phyloP scores from a whole-genome alignment of 2,888 invertebrate species.

The Amiota minor region DNA sequence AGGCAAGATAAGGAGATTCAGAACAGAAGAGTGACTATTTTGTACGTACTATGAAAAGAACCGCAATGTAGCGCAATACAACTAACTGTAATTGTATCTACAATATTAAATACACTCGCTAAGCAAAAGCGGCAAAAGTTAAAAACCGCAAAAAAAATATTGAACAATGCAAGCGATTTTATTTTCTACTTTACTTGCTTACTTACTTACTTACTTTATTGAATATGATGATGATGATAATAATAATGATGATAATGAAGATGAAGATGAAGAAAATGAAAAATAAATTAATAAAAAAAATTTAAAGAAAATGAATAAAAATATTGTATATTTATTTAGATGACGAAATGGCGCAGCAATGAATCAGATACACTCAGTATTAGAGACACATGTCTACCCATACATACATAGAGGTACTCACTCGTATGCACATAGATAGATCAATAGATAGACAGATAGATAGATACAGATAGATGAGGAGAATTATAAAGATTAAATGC shows the following conservation, averaged over 20 bases:
- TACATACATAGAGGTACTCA: slow-evolving; percentile 36
- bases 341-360: slow-evolving; percentile 34
- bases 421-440: not conserved
- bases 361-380: slow-evolving; percentile 19
- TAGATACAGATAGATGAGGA: slow-evolving; percentile 40
- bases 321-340: slow-evolving; percentile 25
- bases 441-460: not conserved
- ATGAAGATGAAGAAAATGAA: not conserved
- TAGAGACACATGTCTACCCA: too few relatives aligned
- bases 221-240: slow-evolving; percentile 27
- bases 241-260: slow-evolving; percentile 30
- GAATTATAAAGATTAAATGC: slow-evolving; percentile 47
- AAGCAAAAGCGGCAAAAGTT: slow-evolving; percentile 46
- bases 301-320: too few relatives aligned
- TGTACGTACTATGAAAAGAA: too few relatives aligned
- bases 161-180: not conserved
- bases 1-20: not conserved
- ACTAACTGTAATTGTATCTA: slow-evolving; percentile 62
- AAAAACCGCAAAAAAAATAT: slow-evolving; percentile 55
- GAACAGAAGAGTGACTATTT: not conserved
- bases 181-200: too few relatives aligned
- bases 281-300: not conserved
- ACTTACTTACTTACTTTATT: slow-evolving; percentile 36
- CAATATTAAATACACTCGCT: slow-evolving; percentile 25
- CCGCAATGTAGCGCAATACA: slow-evolving; percentile 16